Evolutionary conservation across 2,888 invertebrate genomes (phyloP).

Genomic region (Tachina grossa): DNA sequence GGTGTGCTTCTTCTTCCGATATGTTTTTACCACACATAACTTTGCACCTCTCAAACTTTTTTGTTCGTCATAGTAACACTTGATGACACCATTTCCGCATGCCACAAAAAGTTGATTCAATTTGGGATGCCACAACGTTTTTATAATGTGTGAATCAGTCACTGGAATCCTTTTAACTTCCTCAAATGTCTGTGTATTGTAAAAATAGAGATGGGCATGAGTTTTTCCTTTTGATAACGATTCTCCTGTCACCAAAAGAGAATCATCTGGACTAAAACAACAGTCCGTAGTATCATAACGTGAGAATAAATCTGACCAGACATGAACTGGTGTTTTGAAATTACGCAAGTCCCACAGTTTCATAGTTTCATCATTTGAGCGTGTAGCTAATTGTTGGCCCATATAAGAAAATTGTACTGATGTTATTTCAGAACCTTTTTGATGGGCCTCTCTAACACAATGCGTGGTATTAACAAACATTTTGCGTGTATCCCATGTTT

Average conservation of each 20-base stretch:
- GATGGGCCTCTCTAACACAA: slow-evolving; percentile 91
- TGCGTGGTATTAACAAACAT: slow-evolving; percentile 94
- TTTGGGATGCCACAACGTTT: slow-evolving; percentile 97
- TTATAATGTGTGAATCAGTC: slow-evolving; percentile 91
- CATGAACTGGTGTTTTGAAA: slow-evolving; percentile 90
- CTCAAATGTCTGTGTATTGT: slow-evolving; percentile 90
- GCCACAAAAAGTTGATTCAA: slow-evolving; percentile 98
- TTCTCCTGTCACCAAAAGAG: slow-evolving; percentile 93
- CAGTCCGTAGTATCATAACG: slow-evolving; percentile 93
- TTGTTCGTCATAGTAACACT: slow-evolving; percentile 95
- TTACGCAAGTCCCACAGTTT: slow-evolving; percentile 97
- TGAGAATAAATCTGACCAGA: slow-evolving; percentile 88
- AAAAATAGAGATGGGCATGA: slow-evolving; percentile 90
- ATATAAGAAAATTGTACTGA: slow-evolving; percentile 95
- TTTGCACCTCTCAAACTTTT: slow-evolving; percentile 95
- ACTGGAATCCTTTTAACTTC: slow-evolving; percentile 89
- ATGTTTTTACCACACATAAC: slow-evolving; percentile 92
- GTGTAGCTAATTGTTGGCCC: slow-evolving; percentile 86
- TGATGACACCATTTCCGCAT: slow-evolving; percentile 94
- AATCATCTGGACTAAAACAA: slow-evolving; percentile 93
- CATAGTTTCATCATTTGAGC: slow-evolving; percentile 95
- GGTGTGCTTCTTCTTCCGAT: slow-evolving; percentile 90
- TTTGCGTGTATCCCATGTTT: slow-evolving; percentile 98
- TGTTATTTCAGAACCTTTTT: slow-evolving; percentile 90
- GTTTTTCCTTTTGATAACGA: slow-evolving; percentile 88